Evolutionary conservation across 2,888 invertebrate genomes (phyloP).

Genomic region (Ariolimax columbianus): DNA sequence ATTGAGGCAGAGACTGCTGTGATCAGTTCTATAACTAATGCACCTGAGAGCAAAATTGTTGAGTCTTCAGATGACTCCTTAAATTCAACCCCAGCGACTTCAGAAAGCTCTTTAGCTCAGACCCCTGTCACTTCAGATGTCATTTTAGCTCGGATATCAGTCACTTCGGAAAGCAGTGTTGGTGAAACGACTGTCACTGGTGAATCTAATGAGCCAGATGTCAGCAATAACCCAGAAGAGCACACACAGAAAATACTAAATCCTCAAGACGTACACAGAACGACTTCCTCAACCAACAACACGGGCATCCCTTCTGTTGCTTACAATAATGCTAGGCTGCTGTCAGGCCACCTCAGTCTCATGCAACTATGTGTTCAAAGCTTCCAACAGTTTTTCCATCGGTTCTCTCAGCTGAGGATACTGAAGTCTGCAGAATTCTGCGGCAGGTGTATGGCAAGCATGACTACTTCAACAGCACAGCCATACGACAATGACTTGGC

Average conservation of each 20-base stretch:
- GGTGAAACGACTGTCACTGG: not conserved
- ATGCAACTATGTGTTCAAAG: constrained; percentile 77
- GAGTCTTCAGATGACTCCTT: not conserved
- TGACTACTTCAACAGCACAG: constrained; percentile 38
- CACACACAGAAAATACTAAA: not conserved
- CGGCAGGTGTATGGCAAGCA: constrained; percentile 54
- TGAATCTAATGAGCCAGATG: not conserved
- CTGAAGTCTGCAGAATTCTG: constrained; percentile 58
- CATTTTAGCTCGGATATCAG: no score
- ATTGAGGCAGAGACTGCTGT: not conserved
- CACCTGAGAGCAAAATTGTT: not conserved
- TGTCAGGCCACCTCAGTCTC: constrained; percentile 57
- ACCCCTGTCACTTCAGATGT: no score
- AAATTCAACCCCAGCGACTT: not conserved
- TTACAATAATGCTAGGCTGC: constrained; percentile 5
- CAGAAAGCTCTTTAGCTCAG: no score
- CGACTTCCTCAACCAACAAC: not conserved
- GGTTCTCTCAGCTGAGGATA: constrained; percentile 66
- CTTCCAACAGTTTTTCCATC: constrained; percentile 77
- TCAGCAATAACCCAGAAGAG: not conserved
- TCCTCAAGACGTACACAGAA: not conserved
- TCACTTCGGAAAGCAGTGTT: constrained; percentile 2
- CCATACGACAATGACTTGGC: not conserved
- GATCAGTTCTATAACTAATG: not conserved
- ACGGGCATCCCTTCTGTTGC: not conserved